Evolutionary conservation across 2,888 invertebrate species (phyloP).

Genomic region (Apodemia duryi): DNA sequence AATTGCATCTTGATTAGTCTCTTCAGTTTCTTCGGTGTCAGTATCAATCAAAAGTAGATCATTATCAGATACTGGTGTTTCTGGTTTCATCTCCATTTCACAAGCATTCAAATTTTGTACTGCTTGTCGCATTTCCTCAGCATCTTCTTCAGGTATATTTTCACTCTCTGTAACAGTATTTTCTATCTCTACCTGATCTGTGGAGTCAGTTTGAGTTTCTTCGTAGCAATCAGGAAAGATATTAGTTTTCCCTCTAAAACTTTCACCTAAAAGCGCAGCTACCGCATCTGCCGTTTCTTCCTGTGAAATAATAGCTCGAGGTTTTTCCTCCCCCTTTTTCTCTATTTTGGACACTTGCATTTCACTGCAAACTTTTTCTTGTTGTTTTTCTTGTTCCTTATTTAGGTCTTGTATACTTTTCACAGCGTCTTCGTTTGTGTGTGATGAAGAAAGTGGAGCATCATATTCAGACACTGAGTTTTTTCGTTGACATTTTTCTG

Average conservation of each 20-base stretch:
- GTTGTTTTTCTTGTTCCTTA: slow-evolving; percentile 44
- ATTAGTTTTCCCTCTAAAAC: slow-evolving; percentile 84
- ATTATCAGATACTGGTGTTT: slow-evolving; percentile 91
- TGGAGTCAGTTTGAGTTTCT: slow-evolving; percentile 65
- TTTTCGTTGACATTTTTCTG: slow-evolving; percentile 29
- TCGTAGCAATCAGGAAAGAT: slow-evolving; percentile 78
- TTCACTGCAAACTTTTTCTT: slow-evolving; percentile 45
- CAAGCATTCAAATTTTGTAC: slow-evolving; percentile 88
- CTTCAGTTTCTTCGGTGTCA: slow-evolving; percentile 88
- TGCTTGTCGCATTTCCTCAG: slow-evolving; percentile 91
- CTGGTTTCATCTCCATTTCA: slow-evolving; percentile 87
- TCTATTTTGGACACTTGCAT: slow-evolving; percentile 57
- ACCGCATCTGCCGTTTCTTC: slow-evolving; percentile 96
- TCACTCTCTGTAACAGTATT: slow-evolving; percentile 65
- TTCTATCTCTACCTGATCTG: slow-evolving; percentile 64
- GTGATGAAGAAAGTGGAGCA: slow-evolving; percentile 26
- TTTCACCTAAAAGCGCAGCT: slow-evolving; percentile 91
- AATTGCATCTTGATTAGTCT: slow-evolving; percentile 66
- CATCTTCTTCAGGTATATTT: slow-evolving; percentile 84
- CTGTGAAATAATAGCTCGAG: slow-evolving; percentile 90
- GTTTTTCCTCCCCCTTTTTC: slow-evolving; percentile 85
- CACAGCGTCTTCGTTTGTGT: slow-evolving; percentile 86
- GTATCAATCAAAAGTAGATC: slow-evolving; percentile 92
- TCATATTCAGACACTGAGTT: slow-evolving; percentile 56
- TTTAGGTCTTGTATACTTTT: slow-evolving; percentile 85